A percentile compares a stretch with the other conserved stretches of the same genome.
These are phyloP conservation scores for Cynopterus sphinx DNA, from an alignment of 2,797 vertebrate genomes.

Conservation along the genomic window DNA sequence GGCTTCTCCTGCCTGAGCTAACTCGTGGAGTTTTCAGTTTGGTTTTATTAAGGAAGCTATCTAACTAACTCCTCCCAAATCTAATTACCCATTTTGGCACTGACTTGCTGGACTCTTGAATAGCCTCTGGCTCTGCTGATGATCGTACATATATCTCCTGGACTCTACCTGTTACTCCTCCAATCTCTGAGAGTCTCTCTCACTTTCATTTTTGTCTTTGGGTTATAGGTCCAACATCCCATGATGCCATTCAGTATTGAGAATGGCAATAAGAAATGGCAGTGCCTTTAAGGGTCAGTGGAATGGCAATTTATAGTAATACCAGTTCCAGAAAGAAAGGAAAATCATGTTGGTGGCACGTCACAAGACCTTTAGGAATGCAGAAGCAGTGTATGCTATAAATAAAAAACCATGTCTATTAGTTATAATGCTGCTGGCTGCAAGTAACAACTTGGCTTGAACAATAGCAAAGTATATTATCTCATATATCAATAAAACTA, in stretches of 20 bases:
- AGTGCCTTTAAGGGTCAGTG: not conserved
- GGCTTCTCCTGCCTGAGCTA: not conserved
- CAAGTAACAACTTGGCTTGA: not conserved
- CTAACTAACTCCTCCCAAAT: not conserved
- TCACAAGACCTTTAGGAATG: not conserved
- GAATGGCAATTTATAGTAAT: not conserved
- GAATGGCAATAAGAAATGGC: not conserved
- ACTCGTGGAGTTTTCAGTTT: not conserved
- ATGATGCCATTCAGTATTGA: not conserved
- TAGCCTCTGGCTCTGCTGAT: not conserved
- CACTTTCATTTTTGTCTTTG: not conserved
- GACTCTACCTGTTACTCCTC: not conserved
- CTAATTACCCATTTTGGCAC: not conserved
- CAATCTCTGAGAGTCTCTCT: not conserved
- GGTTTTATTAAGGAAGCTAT: not conserved
- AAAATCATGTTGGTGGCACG: no score
- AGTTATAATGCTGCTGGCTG: not conserved
- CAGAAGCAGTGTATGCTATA: not conserved
- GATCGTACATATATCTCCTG: not conserved
- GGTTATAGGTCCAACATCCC: not conserved
- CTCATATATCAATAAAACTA: not conserved
- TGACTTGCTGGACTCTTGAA: not conserved
- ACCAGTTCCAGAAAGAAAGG: not conserved
- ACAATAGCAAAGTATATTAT: not conserved
- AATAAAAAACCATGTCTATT: not conserved